A percentile compares a stretch with the other conserved stretches of the same genome.
phyloP scores from a whole-genome alignment of 1,140 invertebrate genomes.

The fruit fly (Drosophila melanogaster) region DNA sequence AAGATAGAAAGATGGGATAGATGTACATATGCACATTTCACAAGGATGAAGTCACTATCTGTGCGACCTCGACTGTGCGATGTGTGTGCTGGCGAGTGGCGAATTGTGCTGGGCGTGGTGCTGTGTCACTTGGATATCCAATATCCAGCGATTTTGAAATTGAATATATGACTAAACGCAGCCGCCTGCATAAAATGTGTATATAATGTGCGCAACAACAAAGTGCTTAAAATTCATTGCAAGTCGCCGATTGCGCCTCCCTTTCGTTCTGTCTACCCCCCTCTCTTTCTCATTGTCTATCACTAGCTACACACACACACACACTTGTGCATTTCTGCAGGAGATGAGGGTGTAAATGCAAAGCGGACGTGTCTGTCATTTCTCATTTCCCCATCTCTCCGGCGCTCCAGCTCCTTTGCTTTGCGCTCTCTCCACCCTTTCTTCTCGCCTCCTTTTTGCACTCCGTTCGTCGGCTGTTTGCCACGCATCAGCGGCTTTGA shows the following conservation, averaged over 20 bases:
- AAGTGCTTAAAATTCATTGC: constrained; percentile 65
- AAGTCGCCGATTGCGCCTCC: constrained; percentile 30
- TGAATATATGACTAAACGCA: constrained; percentile 24
- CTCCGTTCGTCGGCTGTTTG: constrained; percentile 37
- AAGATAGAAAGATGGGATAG: too few relatives aligned
- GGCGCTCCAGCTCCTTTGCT: constrained; percentile 1
- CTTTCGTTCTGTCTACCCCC: neutral
- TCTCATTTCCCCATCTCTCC: constrained; percentile 56
- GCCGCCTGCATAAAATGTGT: constrained; percentile 24
- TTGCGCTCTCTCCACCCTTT: constrained; percentile 19
- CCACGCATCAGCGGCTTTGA: constrained; percentile 53
- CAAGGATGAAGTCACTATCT: neutral
- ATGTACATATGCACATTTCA: neutral
- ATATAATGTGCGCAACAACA: neutral
- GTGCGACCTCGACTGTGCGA: constrained; percentile 1
- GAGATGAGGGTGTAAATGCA: constrained; percentile 54
- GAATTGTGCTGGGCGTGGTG: constrained; percentile 37
- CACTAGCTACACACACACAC: neutral
- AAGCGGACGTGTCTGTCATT: constrained; percentile 77
- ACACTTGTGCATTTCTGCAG: constrained; percentile 40
- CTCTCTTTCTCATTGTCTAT: neutral
- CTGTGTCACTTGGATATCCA: constrained; percentile 12
- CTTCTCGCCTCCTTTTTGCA: constrained; percentile 18
- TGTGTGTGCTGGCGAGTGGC: constrained; percentile 3
- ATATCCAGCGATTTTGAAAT: constrained; percentile 39